Percentiles rank a stretch among this genome's conserved stretches.
Evolutionary conservation across 2,797 vertebrate species (phyloP).

Genomic region (Rhinogobio ventralis): DNA sequence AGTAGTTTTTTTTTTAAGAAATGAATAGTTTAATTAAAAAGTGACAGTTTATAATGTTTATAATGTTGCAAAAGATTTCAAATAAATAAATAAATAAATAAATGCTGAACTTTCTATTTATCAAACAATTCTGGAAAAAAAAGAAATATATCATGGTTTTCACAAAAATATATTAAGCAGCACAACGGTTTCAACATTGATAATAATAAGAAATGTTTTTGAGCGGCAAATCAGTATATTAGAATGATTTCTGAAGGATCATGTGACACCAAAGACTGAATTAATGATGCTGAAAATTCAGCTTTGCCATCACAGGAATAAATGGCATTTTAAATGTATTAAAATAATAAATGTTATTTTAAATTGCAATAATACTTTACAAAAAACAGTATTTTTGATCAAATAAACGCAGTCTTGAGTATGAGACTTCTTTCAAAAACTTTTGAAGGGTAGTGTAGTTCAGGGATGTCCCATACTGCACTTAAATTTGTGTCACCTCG

Average conservation of each 20-base stretch:
- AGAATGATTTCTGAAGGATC: not conserved
- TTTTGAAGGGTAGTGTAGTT: not conserved
- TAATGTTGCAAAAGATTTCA: not conserved
- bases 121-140: no score
- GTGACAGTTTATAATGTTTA: no score
- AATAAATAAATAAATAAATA: no score
- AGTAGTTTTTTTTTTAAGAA: not conserved
- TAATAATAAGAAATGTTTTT: not conserved
- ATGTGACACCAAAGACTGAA: not conserved
- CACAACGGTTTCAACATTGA: not conserved
- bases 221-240: not conserved
- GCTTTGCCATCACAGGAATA: not conserved
- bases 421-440: not conserved
- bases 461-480: not conserved
- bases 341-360: not conserved
- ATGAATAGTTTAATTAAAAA: not conserved
- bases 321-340: not conserved
- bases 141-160: not conserved
- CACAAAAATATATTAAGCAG: not conserved
- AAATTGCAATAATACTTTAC: not conserved
- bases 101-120: no score
- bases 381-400: not conserved
- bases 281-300: not conserved
- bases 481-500: slow-evolving; percentile 74
- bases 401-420: not conserved